These are phyloP conservation scores for Drosophila suzukii DNA, from an alignment of 1,140 invertebrate species.

Conservation along the genomic window DNA sequence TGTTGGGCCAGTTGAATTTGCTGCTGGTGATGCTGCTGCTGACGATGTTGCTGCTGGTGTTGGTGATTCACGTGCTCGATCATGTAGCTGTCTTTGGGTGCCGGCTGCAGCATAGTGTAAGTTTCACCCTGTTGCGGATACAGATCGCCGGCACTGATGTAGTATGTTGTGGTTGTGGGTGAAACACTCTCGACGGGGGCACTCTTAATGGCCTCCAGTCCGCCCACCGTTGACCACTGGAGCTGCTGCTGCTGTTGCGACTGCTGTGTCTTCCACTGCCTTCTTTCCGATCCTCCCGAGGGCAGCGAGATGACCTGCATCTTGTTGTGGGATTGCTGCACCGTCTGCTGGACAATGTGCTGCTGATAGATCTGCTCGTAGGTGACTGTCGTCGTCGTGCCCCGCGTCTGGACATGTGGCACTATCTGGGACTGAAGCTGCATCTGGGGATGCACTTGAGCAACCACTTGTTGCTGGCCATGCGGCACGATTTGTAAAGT, in stretches of 20 bases:
- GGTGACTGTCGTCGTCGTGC: slow-evolving; percentile 39
- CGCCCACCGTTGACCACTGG: slow-evolving; percentile 70
- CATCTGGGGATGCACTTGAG: slow-evolving; percentile 10
- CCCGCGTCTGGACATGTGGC: slow-evolving; percentile 26
- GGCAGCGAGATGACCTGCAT: slow-evolving; percentile 39
- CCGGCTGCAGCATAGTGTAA: slow-evolving; percentile 47
- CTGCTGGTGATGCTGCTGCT: slow-evolving; percentile 9
- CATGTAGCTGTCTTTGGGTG: slow-evolving; percentile 66
- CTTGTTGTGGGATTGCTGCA: slow-evolving; percentile 39
- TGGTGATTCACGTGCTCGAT: slow-evolving; percentile 45
- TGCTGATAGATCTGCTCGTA: slow-evolving; percentile 43
- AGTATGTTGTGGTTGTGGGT: slow-evolving; percentile 67
- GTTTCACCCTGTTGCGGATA: slow-evolving; percentile 57
- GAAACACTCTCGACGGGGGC: slow-evolving; percentile 35
- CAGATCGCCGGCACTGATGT: slow-evolving; percentile 71
- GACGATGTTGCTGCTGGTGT: slow-evolving; percentile 36
- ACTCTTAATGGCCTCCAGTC: slow-evolving; percentile 61
- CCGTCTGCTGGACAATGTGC: slow-evolving; percentile 42
- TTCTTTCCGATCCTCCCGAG: neutral
- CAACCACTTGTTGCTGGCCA: neutral
- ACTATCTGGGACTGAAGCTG: slow-evolving; percentile 13
- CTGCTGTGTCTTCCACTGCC: slow-evolving; percentile 40
- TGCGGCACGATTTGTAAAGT: slow-evolving; percentile 30
- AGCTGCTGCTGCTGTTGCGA: slow-evolving; percentile 49
- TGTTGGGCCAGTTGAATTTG: slow-evolving; percentile 20